Conservation (phyloP, 2,888 invertebrate genomes). For the Acanthosepion pharaonis region DNA sequence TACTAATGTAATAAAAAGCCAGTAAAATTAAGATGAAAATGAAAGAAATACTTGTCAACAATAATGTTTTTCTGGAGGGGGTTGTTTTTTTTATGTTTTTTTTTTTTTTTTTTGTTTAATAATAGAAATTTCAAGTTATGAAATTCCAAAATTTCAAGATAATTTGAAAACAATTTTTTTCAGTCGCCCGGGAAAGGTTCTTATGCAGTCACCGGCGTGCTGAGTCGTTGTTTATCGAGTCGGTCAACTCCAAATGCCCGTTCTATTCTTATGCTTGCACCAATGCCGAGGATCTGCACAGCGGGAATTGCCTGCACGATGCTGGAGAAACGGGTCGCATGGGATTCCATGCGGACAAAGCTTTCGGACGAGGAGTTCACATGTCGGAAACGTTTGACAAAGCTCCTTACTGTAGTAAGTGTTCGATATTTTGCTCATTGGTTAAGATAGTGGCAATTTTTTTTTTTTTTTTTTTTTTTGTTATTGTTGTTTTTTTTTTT, state of each 20-base stretch:
- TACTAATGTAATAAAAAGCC: no score
- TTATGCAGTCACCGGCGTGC: constrained; percentile 92
- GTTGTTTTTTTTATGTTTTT: no score
- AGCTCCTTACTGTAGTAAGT: not conserved
- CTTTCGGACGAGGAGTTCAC: not conserved
- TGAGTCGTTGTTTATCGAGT: constrained; percentile 88
- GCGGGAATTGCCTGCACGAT: not conserved
- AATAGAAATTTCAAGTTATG: no score
- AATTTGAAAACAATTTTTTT: not conserved
- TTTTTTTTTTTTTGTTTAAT: no score
- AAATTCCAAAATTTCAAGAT: no score
- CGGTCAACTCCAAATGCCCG: constrained; percentile 84
- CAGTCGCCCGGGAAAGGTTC: constrained; percentile 80
- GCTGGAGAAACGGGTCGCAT: constrained; percentile 59
- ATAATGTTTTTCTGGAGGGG: no score
- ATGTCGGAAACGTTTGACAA: not conserved
- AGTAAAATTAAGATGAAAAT: no score
- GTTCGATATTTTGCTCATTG: not conserved
- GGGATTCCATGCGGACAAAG: constrained; percentile 72
- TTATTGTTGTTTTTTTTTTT: no score
- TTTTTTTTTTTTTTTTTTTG: no score
- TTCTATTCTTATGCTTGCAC: constrained; percentile 86
- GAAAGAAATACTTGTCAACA: no score
- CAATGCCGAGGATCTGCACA: constrained; percentile 81
- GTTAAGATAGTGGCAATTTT: no score